A percentile compares a stretch with the other conserved stretches of the same genome.
Evolutionary conservation across 2,797 vertebrate genomes (phyloP).

Genomic region (Potorous gilbertii): DNA sequence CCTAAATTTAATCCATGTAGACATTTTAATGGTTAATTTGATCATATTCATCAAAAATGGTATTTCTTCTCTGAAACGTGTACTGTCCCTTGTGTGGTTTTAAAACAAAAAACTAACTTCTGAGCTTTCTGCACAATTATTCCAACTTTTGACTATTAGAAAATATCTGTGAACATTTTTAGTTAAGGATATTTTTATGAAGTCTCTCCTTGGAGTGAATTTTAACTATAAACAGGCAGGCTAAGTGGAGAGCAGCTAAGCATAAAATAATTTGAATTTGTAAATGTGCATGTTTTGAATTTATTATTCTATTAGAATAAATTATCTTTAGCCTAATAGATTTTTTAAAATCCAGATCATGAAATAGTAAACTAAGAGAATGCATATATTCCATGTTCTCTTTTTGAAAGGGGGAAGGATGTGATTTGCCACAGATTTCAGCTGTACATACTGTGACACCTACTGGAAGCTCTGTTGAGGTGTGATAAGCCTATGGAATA

Average conservation of each 20-base stretch:
- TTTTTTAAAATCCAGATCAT: slow-evolving; percentile 49
- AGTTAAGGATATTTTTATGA: slow-evolving; percentile 33
- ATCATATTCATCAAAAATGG: slow-evolving; percentile 47
- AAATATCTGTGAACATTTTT: slow-evolving; percentile 64
- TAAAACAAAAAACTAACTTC: slow-evolving; percentile 53
- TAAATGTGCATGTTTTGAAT: slow-evolving; percentile 61
- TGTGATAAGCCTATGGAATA: slow-evolving; percentile 41
- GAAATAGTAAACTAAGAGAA: slow-evolving; percentile 43
- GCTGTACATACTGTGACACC: slow-evolving; percentile 3
- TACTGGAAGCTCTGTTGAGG: slow-evolving; percentile 47
- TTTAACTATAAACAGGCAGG: slow-evolving; percentile 59
- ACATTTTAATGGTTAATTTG: slow-evolving; percentile 61
- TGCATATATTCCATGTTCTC: slow-evolving; percentile 24
- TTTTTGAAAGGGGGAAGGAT: slow-evolving; percentile 53
- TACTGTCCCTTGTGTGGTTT: slow-evolving; percentile 56
- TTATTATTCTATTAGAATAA: slow-evolving; percentile 26
- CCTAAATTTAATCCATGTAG: slow-evolving; percentile 61
- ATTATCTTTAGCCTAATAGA: slow-evolving; percentile 30
- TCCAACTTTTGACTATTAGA: slow-evolving; percentile 56
- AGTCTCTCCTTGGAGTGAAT: slow-evolving; percentile 53
- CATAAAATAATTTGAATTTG: slow-evolving; percentile 61
- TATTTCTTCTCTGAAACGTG: neutral
- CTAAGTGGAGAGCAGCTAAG: slow-evolving; percentile 48
- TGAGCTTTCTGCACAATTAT: slow-evolving; percentile 61
- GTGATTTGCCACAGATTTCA: slow-evolving; percentile 15